Percentiles rank a stretch among this genome's conserved stretches.
Evolutionary conservation across 2,888 invertebrate species (phyloP).

Genomic region (Gastrophysa polygoni): DNA sequence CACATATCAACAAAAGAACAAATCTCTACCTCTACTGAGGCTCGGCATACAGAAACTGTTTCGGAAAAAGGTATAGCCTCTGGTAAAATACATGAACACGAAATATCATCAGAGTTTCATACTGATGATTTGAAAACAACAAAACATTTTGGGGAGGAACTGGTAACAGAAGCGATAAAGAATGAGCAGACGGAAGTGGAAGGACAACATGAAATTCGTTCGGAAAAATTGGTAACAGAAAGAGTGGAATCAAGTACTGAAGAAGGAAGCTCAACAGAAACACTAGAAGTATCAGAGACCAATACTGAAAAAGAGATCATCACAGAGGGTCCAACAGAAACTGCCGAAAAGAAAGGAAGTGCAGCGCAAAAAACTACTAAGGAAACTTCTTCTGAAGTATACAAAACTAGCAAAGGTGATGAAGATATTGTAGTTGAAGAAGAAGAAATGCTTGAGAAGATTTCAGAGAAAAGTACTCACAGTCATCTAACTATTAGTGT

Average conservation of each 20-base stretch:
- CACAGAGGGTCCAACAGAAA: too few species aligned
- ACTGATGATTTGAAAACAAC: too few species aligned
- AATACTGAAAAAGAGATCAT: too few species aligned
- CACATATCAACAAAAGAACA: background rate
- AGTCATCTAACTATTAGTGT: background rate
- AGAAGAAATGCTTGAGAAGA: background rate
- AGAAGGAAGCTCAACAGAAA: too few species aligned
- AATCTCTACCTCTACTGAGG: background rate
- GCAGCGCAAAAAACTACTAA: background rate
- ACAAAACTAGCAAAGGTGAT: background rate
- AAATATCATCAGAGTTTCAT: background rate
- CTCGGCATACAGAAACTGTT: background rate
- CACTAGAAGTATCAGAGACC: too few species aligned
- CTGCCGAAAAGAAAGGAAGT: too few species aligned
- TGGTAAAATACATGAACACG: background rate
- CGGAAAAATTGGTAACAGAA: too few species aligned
- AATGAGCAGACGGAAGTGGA: too few species aligned
- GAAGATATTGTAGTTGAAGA: background rate
- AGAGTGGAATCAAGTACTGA: too few species aligned
- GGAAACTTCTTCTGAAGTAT: background rate
- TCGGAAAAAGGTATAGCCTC: background rate
- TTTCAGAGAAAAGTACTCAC: background rate
- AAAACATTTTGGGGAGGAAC: too few species aligned
- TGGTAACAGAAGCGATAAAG: too few species aligned
- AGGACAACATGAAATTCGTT: too few species aligned